Conservation (phyloP, 2,113 vertebrate genomes). For the Diadophis punctatus region DNA sequence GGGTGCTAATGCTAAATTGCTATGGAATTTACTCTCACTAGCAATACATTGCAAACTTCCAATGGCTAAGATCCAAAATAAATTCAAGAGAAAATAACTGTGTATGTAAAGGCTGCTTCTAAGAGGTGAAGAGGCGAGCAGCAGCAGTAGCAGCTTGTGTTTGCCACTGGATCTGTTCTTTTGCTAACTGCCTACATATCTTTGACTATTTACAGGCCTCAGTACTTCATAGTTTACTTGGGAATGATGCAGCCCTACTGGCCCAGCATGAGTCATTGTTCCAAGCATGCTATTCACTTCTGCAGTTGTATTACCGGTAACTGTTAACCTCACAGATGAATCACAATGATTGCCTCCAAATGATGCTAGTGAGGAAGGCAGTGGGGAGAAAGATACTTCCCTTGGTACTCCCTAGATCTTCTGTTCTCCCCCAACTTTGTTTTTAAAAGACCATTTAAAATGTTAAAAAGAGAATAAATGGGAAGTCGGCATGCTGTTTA, state of each 20-base stretch:
- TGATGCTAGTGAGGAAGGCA: constrained; percentile 4
- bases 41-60: background rate
- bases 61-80: background rate
- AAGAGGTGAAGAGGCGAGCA: background rate
- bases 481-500: background rate
- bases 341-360: constrained; percentile 20
- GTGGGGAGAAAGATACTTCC: background rate
- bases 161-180: background rate
- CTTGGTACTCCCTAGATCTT: background rate
- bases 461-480: background rate
- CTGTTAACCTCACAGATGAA: constrained; percentile 32
- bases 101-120: background rate
- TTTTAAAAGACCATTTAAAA: background rate
- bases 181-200: constrained; percentile 26
- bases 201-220: constrained; percentile 28
- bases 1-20: background rate
- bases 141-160: constrained; percentile 24
- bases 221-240: constrained; percentile 16
- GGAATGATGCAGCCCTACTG: background rate
- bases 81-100: background rate
- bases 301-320: background rate
- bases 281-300: background rate
- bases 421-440: background rate
- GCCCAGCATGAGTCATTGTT: background rate
- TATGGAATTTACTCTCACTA: background rate